Conservation (phyloP, 2,113 vertebrate genomes). For the Campylorhamphus procurvoides region DNA sequence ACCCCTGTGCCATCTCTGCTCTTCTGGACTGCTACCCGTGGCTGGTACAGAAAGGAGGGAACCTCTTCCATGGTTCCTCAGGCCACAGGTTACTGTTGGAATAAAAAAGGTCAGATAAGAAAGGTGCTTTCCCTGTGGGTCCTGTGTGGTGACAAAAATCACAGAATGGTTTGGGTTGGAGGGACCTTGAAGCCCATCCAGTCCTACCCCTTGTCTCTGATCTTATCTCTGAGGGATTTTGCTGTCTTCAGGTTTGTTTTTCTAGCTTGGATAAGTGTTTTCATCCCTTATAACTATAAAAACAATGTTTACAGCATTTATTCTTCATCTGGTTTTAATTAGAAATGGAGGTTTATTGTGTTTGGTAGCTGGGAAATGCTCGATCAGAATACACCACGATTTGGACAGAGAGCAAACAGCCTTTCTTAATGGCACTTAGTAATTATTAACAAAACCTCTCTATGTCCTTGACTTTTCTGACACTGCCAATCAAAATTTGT, state of each 20-base stretch:
- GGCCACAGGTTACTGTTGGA: neutral
- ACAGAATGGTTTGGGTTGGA: neutral
- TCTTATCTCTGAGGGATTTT: neutral
- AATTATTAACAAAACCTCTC: conserved; percentile 51
- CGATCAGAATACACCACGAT: neutral
- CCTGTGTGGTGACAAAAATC: neutral
- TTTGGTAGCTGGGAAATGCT: neutral
- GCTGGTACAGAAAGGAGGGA: neutral
- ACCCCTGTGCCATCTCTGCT: neutral
- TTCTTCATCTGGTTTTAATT: neutral
- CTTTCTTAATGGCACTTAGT: conserved; percentile 15
- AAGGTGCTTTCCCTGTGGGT: neutral
- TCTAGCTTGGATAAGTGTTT: neutral
- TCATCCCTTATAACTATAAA: neutral
- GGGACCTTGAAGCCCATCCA: neutral
- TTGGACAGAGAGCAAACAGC: neutral
- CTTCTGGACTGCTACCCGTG: neutral
- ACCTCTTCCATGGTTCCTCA: neutral
- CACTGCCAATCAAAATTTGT: conserved; percentile 67
- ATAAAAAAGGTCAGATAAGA: neutral
- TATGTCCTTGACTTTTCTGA: conserved; percentile 63
- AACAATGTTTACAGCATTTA: neutral
- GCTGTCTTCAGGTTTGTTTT: neutral
- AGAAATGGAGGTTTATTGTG: neutral
- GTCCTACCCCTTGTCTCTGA: neutral